These are phyloP conservation scores for Cololabis saira DNA, from an alignment of 2,113 vertebrate species.

Conservation along the genomic window DNA sequence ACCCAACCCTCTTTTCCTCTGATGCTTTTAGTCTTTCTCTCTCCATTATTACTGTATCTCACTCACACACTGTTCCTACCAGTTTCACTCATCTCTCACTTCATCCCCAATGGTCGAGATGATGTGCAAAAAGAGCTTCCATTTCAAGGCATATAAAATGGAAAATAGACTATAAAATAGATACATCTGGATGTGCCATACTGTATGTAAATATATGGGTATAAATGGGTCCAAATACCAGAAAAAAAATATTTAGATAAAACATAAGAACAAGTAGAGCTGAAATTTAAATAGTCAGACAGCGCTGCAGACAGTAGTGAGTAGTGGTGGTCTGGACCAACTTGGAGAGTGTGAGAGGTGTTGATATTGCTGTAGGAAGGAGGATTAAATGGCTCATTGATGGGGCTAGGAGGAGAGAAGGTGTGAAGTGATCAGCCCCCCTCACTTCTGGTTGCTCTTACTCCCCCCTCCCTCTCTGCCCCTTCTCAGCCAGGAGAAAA, in stretches of 20 bases:
- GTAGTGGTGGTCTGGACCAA: conserved; percentile 55
- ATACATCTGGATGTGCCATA: not conserved
- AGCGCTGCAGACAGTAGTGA: conserved; percentile 35
- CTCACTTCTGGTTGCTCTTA: conserved; percentile 32
- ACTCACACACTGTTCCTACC: conserved; percentile 32
- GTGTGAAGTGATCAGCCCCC: conserved; percentile 86
- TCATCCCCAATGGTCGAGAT: not conserved
- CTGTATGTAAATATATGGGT: too few species aligned
- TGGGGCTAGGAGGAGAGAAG: conserved; percentile 87
- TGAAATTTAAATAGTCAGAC: conserved; percentile 22
- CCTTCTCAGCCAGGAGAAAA: conserved; percentile 79
- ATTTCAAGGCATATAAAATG: not conserved
- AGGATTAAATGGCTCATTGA: conserved; percentile 96
- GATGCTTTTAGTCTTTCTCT: conserved; percentile 39
- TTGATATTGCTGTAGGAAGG: conserved; percentile 84
- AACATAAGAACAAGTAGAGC: too few species aligned
- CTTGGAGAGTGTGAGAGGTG: conserved; percentile 75
- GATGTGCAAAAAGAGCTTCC: conserved; percentile 1
- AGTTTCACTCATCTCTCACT: not conserved
- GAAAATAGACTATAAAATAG: conserved; percentile 1
- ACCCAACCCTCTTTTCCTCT: conserved; percentile 24
- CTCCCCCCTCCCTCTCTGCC: conserved; percentile 47
- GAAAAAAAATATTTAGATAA: too few species aligned
- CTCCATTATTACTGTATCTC: conserved; percentile 30
- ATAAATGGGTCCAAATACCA: too few species aligned